Percentiles rank a stretch among this genome's conserved stretches.
Conservation (phyloP, 2,888 invertebrate species). For the Euclidia mi region DNA sequence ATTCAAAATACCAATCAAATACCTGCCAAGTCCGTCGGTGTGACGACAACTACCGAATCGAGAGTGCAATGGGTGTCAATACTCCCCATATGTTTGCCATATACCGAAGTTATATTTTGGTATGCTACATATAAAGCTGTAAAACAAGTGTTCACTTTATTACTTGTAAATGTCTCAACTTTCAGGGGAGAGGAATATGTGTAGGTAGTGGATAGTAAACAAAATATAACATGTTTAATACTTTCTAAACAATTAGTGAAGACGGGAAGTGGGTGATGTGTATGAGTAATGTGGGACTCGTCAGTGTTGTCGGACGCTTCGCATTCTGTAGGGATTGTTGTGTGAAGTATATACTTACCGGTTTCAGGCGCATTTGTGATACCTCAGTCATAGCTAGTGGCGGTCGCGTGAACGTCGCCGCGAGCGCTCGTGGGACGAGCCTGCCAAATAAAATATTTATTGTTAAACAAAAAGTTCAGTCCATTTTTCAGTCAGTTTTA, state of each 20-base stretch:
- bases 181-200: constrained; percentile 60
- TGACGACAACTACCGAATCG: constrained; percentile 87
- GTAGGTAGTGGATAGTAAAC: constrained; percentile 45
- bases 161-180: constrained; percentile 77
- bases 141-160: constrained; percentile 89
- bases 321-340: constrained; percentile 34
- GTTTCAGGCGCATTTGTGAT: constrained; percentile 86
- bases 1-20: constrained; percentile 89
- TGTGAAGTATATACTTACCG: constrained; percentile 80
- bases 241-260: constrained; percentile 29
- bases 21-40: constrained; percentile 89
- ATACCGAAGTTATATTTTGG: constrained; percentile 87
- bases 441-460: constrained; percentile 52
- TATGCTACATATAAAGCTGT: constrained; percentile 86
- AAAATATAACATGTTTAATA: constrained; percentile 43
- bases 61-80: constrained; percentile 81
- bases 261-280: constrained; percentile 27
- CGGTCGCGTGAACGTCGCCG: constrained; percentile 86
- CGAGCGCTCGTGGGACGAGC: constrained; percentile 81
- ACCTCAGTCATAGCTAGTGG: constrained; percentile 87
- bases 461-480: too few species aligned
- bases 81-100: constrained; percentile 86
- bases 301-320: constrained; percentile 32
- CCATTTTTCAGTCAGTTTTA: too few species aligned
- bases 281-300: constrained; percentile 42